A percentile compares a stretch with the other conserved stretches of the same genome.
These are phyloP conservation scores for Urocitellus parryii DNA, from an alignment of 2,113 vertebrate species.

Conservation along the genomic window DNA sequence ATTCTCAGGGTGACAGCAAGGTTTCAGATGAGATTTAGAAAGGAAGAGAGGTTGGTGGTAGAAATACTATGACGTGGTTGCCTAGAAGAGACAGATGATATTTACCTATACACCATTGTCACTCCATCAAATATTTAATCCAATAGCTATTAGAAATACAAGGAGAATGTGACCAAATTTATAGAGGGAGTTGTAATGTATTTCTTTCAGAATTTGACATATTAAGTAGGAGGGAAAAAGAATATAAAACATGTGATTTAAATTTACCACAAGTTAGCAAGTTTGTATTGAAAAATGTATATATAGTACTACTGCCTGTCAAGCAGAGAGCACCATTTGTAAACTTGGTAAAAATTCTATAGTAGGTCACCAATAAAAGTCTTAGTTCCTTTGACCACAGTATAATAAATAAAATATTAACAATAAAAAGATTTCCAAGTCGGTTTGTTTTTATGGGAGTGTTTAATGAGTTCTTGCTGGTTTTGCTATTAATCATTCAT, in stretches of 20 bases:
- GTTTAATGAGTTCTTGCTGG: background rate
- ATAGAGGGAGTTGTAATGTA: background rate
- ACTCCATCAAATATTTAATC: background rate
- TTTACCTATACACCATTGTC: background rate
- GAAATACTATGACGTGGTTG: background rate
- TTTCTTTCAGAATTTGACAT: background rate
- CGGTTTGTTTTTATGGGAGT: background rate
- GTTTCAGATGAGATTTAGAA: background rate
- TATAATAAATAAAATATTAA: background rate
- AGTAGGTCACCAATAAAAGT: background rate
- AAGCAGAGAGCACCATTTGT: background rate
- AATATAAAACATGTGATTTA: background rate
- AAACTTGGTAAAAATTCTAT: background rate
- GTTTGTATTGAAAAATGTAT: background rate
- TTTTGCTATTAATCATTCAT: background rate
- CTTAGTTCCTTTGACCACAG: constrained; percentile 16
- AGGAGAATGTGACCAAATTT: background rate
- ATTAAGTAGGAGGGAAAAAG: background rate
- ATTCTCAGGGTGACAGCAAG: background rate
- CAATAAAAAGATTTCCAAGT: background rate
- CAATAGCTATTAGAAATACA: background rate
- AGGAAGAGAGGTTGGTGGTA: background rate
- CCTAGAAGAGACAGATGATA: background rate
- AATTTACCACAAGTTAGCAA: constrained; percentile 28
- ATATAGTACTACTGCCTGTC: background rate